Evolutionary conservation across 2,797 vertebrate genomes (phyloP).

Genomic region (Betta splendens): DNA sequence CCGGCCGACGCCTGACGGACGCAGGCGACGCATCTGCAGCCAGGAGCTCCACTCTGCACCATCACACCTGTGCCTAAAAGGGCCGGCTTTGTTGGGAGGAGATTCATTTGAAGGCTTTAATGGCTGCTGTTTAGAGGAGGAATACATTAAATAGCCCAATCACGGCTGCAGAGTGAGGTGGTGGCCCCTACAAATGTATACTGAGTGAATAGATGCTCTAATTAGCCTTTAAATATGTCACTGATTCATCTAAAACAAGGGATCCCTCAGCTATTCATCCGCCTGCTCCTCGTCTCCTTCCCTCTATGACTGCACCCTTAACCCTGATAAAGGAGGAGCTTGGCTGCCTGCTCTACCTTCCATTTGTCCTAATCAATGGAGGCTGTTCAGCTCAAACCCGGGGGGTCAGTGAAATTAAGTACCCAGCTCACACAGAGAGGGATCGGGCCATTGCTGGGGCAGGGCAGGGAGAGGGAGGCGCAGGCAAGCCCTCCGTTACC

Average conservation of each 20-base stretch:
- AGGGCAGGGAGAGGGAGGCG: slow-evolving; percentile 27
- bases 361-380: slow-evolving; percentile 85
- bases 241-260: slow-evolving; percentile 74
- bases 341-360: slow-evolving; percentile 64
- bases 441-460: slow-evolving; percentile 48
- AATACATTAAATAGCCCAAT: slow-evolving; percentile 74
- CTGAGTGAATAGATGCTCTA: slow-evolving; percentile 72
- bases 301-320: slow-evolving; percentile 73
- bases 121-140: slow-evolving; percentile 68
- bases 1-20: slow-evolving; percentile 18
- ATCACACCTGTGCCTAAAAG: slow-evolving; percentile 63
- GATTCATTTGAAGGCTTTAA: slow-evolving; percentile 70
- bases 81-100: slow-evolving; percentile 57
- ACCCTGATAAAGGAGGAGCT: slow-evolving; percentile 76
- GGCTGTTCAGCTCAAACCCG: slow-evolving; percentile 80
- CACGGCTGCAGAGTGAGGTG: slow-evolving; percentile 65
- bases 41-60: slow-evolving; percentile 33
- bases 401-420: slow-evolving; percentile 83
- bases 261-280: slow-evolving; percentile 59
- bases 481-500: slow-evolving; percentile 64
- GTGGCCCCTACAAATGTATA: slow-evolving; percentile 58
- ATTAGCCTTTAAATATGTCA: slow-evolving; percentile 82
- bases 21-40: slow-evolving; percentile 13
- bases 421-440: slow-evolving; percentile 71
- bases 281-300: slow-evolving; percentile 44